Conservation (phyloP, 1,140 invertebrate genomes). For the Lepidurus apus region DNA sequence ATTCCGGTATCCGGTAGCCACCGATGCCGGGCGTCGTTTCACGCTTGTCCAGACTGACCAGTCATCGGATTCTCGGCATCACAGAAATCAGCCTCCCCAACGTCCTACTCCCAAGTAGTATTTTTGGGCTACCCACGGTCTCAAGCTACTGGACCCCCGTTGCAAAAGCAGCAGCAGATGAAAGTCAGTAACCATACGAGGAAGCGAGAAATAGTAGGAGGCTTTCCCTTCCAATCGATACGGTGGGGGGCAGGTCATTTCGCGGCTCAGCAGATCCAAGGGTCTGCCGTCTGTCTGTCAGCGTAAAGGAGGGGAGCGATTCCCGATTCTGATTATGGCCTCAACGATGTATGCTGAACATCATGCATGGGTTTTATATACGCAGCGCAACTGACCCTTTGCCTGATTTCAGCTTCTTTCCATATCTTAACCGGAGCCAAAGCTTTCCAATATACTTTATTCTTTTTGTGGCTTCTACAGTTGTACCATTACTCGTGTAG, state of each 20-base stretch:
- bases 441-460: background rate
- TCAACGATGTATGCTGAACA: background rate
- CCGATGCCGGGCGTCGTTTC: slow-evolving; percentile 6
- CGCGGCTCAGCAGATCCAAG: slow-evolving; percentile 8
- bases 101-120: background rate
- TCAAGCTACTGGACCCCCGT: slow-evolving; percentile 4
- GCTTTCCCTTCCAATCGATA: slow-evolving; percentile 1
- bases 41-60: slow-evolving; percentile 15
- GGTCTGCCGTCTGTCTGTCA: slow-evolving; percentile 16
- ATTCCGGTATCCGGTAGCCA: slow-evolving; percentile 18
- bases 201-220: slow-evolving; percentile 7
- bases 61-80: background rate
- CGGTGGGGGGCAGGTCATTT: slow-evolving; percentile 1
- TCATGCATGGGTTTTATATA: background rate
- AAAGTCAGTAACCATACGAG: slow-evolving; percentile 6
- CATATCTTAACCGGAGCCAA: background rate
- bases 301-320: background rate
- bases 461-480: background rate
- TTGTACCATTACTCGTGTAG: background rate
- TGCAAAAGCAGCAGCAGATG: background rate
- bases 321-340: background rate
- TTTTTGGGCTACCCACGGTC: background rate
- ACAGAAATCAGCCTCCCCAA: background rate
- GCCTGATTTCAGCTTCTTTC: slow-evolving; percentile 16
- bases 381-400: background rate